Conservation (phyloP, 37 sponge, comb jelly and placozoan genomes). For the Chondrosia reniformis region DNA sequence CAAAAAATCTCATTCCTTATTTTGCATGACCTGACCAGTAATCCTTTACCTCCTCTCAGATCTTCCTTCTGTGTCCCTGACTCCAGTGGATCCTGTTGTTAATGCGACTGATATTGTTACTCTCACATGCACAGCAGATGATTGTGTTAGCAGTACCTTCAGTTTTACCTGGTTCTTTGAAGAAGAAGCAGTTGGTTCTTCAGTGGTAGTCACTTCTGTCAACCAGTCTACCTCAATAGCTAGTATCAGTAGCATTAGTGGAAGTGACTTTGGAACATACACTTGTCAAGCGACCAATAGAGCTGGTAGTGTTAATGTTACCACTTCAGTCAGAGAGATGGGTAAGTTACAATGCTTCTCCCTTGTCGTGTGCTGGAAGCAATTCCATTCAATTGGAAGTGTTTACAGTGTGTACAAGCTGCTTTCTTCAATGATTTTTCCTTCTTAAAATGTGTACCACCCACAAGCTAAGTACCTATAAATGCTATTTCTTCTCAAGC, state of each 20-base stretch:
- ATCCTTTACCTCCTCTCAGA: too few relatives aligned
- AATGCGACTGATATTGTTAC: neutral
- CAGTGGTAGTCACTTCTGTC: too few relatives aligned
- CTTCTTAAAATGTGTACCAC: too few relatives aligned
- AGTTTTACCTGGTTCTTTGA: neutral
- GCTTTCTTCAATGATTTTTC: too few relatives aligned
- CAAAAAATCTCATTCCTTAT: too few relatives aligned
- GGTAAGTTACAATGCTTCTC: neutral
- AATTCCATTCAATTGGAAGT: too few relatives aligned
- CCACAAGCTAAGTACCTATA: too few relatives aligned
- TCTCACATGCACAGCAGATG: neutral
- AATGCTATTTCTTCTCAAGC: too few relatives aligned
- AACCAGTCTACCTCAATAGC: too few relatives aligned
- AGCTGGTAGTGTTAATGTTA: neutral
- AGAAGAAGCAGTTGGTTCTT: neutral
- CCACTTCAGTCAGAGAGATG: neutral
- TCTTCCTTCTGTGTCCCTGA: slow-evolving; percentile 2
- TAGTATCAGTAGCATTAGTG: neutral
- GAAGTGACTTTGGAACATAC: slow-evolving; percentile 25
- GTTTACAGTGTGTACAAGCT: too few relatives aligned
- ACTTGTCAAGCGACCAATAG: slow-evolving; percentile 16
- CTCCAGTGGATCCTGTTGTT: neutral
- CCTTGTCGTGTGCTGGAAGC: too few relatives aligned
- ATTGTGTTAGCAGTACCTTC: neutral
- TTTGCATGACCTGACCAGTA: too few relatives aligned